A percentile compares a stretch with the other conserved stretches of the same genome.
Evolutionary conservation across 2,797 vertebrate species (phyloP).

Genomic region (Phataginus tetradactyla): DNA sequence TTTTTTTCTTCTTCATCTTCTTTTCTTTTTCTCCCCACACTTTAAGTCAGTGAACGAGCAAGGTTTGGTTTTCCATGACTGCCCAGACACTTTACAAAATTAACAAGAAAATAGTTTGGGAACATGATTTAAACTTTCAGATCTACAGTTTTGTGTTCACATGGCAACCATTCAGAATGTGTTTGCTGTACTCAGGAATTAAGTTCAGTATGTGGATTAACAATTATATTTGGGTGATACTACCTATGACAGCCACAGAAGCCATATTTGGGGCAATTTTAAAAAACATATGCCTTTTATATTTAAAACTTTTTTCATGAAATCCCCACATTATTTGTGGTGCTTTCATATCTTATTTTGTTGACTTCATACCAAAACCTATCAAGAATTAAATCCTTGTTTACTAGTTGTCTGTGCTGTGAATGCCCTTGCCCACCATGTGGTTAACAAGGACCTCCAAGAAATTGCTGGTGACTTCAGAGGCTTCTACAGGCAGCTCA

Average conservation of each 20-base stretch:
- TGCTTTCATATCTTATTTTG: not conserved
- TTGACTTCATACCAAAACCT: not conserved
- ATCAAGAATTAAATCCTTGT: conserved; percentile 51
- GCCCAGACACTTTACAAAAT: not conserved
- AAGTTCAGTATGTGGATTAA: not conserved
- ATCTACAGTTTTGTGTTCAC: not conserved
- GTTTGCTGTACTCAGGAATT: not conserved
- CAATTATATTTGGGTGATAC: not conserved
- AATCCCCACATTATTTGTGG: not conserved
- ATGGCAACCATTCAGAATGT: not conserved
- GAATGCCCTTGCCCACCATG: conserved; percentile 84
- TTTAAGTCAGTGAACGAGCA: not conserved
- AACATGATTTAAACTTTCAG: conserved; percentile 14
- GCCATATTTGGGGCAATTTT: not conserved
- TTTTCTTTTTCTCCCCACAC: not conserved
- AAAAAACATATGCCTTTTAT: not conserved
- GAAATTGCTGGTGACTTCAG: conserved; percentile 90
- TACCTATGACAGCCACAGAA: not conserved
- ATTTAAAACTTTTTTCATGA: conserved; percentile 37
- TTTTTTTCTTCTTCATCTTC: not conserved
- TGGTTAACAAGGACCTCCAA: conserved; percentile 87
- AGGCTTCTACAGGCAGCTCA: conserved; percentile 90
- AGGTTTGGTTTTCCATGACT: conserved; percentile 18
- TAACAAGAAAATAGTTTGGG: conserved; percentile 42
- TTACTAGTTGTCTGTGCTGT: conserved; percentile 89